Evolutionary conservation across 2,113 vertebrate species (phyloP).

Genomic region (Sceloporus tristichus): DNA sequence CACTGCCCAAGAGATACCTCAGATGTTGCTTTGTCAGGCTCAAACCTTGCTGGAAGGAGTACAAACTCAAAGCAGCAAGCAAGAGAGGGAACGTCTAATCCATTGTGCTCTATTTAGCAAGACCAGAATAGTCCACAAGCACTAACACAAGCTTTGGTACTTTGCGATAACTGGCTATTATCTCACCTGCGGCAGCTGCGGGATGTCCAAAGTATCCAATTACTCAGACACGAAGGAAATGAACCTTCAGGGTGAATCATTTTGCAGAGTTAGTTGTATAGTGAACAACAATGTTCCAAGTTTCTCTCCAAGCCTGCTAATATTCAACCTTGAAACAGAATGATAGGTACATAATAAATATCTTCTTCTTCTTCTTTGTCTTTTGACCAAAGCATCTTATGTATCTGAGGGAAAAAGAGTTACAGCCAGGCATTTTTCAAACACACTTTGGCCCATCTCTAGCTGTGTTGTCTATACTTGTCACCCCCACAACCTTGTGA

Average conservation of each 20-base stretch:
- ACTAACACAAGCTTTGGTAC: constrained; percentile 69
- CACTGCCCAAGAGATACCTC: constrained; percentile 45
- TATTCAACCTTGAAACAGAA: constrained; percentile 39
- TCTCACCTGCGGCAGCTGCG: constrained; percentile 66
- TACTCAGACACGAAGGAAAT: constrained; percentile 43
- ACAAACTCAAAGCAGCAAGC: constrained; percentile 65
- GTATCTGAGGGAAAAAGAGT: neutral
- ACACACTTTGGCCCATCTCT: neutral
- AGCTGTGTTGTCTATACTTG: neutral
- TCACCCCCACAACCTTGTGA: neutral
- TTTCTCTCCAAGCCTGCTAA: constrained; percentile 16
- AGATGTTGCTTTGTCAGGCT: constrained; percentile 54
- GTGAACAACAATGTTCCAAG: constrained; percentile 40
- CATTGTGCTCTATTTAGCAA: constrained; percentile 72
- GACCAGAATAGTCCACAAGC: constrained; percentile 67
- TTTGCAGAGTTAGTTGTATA: constrained; percentile 57
- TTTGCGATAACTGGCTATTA: constrained; percentile 64
- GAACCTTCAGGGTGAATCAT: constrained; percentile 48
- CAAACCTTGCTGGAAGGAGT: constrained; percentile 53
- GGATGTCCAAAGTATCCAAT: constrained; percentile 70
- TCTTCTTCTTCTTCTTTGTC: neutral
- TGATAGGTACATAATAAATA: constrained; percentile 33
- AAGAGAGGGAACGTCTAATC: constrained; percentile 60
- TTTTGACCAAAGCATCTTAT: constrained; percentile 44
- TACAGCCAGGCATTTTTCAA: neutral